These are phyloP conservation scores for Leucozona laternaria DNA, from an alignment of 2,888 invertebrate genomes.

Conservation along the genomic window DNA sequence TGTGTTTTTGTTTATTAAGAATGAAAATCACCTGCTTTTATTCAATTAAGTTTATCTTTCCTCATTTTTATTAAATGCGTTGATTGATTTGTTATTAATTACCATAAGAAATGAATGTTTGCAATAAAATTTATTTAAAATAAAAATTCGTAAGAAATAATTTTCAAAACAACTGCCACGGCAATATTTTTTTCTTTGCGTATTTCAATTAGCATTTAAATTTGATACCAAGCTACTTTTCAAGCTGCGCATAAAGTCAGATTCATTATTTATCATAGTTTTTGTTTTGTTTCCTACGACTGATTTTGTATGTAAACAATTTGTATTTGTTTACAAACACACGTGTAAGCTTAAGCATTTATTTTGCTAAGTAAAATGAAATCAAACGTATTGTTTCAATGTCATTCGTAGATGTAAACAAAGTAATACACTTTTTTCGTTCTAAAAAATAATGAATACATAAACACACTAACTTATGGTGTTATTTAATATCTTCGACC, in stretches of 20 bases:
- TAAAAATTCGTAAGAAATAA: neutral
- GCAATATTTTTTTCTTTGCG: neutral
- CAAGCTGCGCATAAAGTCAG: neutral
- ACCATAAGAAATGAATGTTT: neutral
- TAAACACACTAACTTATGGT: constrained; percentile 11
- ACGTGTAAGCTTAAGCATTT: constrained; percentile 42
- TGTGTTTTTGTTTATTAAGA: too few species aligned
- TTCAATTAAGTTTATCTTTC: neutral
- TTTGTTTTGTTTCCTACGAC: constrained; percentile 16
- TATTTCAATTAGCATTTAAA: neutral
- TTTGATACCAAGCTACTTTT: neutral
- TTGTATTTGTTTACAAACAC: constrained; percentile 28
- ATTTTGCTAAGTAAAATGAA: constrained; percentile 30
- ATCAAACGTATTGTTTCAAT: constrained; percentile 47
- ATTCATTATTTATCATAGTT: constrained; percentile 3
- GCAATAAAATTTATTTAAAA: neutral
- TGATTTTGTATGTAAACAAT: constrained; percentile 15
- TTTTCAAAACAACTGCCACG: neutral
- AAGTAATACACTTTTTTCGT: constrained; percentile 19
- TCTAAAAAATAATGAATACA: neutral
- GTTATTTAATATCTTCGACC: constrained; percentile 24
- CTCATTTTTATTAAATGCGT: neutral
- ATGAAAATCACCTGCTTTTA: neutral
- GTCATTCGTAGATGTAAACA: constrained; percentile 30
- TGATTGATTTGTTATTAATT: neutral